Conservation (phyloP, 2,888 invertebrate species). For the Campoplex nolae region DNA sequence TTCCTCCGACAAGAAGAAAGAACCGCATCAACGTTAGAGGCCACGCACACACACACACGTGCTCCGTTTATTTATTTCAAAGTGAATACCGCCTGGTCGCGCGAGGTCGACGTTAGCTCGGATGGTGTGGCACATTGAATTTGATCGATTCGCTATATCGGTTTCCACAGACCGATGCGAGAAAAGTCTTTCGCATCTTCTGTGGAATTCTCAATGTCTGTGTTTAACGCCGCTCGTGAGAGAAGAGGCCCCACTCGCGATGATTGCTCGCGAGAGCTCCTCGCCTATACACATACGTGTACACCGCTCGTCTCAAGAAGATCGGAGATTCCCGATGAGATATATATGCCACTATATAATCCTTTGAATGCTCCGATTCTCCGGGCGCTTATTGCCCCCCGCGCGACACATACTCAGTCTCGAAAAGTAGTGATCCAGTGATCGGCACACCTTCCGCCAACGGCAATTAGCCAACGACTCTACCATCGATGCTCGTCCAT, state of each 20-base stretch:
- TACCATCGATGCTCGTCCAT: neutral
- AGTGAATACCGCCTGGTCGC: slow-evolving; percentile 58
- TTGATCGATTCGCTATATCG: slow-evolving; percentile 62
- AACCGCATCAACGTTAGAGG: neutral
- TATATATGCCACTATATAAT: slow-evolving; percentile 58
- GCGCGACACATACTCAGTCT: neutral
- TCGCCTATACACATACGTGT: neutral
- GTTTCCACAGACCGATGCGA: neutral
- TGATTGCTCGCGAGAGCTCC: slow-evolving; percentile 29
- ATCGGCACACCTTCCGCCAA: slow-evolving; percentile 26
- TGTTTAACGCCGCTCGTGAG: slow-evolving; percentile 54
- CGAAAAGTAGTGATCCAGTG: slow-evolving; percentile 16
- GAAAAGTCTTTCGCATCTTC: neutral
- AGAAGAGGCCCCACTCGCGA: slow-evolving; percentile 32
- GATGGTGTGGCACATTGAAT: slow-evolving; percentile 57
- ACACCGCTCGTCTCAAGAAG: slow-evolving; percentile 5
- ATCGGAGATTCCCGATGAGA: slow-evolving; percentile 44
- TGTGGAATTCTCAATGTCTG: slow-evolving; percentile 50
- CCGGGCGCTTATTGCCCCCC: neutral
- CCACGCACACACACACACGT: neutral
- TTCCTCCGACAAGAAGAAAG: neutral
- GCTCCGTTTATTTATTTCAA: slow-evolving; percentile 38
- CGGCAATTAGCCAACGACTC: slow-evolving; percentile 27
- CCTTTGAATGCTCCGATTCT: slow-evolving; percentile 60
- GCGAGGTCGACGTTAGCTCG: slow-evolving; percentile 33